Evolutionary conservation across 2,113 vertebrate species (phyloP), one percentile per base, ranked within the genome.

Genomic region (Labeo catla): DNA sequence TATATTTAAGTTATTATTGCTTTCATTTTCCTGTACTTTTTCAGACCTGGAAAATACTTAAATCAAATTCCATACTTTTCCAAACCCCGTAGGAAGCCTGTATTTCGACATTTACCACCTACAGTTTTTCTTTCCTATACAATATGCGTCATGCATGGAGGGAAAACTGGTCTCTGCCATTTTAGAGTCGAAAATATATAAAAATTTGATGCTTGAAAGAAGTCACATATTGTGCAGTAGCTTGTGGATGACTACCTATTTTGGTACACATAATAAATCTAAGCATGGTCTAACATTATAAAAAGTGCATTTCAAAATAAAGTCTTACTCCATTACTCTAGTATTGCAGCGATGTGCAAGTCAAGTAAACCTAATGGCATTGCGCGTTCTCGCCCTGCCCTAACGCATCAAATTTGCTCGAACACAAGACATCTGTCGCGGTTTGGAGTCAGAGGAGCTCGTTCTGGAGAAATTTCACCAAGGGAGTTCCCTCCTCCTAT

Each of bases 401-500:
- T 43, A 11, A 61, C 15, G 39, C 43, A 66, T 23, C 28, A 54
- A 43, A 78, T 68, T 39, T 13, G 6, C 6, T 16, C 16, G 4
- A 85, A 54, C 57, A 50, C 63, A 19, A n/a, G 19, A 68, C 84
- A 70, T 79, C 59, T 79, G 74, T 79, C 28, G 50, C 65, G 84
- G 59, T 65, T 36, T 54, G 76, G 21, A 59, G 61, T 47, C 36
- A 13, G 16, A 57, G 72, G 49, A 68, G 74, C 16, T 23, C 43
- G 65, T 63, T 85, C 80, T 28, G 77, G 61, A 65, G 84, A 76
- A 82, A 76, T 66, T 57, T 78, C 49, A 72, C 85, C 63, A 36
- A 85, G 89, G 87, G 88, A 91, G 88, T 87, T 91, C 89, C 91
- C 89, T 57, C 36, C 16, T 81, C 72, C 47, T 84, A 74, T 81